Evolutionary conservation across 2,797 vertebrate genomes (phyloP).

Genomic region (Pseudochaenichthys georgianus): DNA sequence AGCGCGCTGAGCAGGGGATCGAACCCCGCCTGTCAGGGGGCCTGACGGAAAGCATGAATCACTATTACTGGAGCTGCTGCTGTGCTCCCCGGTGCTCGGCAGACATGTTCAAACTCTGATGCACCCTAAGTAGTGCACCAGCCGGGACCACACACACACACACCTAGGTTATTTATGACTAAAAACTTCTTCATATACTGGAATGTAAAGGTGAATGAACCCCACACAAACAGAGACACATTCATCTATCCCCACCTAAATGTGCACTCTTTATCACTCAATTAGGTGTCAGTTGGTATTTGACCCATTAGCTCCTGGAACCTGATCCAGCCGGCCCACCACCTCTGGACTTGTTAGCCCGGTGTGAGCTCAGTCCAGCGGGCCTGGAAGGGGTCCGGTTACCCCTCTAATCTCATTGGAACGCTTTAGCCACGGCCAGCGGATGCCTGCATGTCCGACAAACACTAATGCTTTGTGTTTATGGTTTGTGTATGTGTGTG

Average conservation of each 20-base stretch:
- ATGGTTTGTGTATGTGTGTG: conserved; percentile 44
- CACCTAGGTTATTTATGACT: not conserved
- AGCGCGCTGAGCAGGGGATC: conserved; percentile 87
- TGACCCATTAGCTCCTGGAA: conserved; percentile 85
- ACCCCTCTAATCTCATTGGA: conserved; percentile 92
- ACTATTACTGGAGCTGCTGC: conserved; percentile 85
- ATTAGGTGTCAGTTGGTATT: conserved; percentile 83
- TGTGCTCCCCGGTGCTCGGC: conserved; percentile 65
- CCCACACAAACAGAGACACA: not conserved
- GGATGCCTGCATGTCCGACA: conserved; percentile 92
- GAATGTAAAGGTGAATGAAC: not conserved
- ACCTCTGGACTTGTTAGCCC: conserved; percentile 85
- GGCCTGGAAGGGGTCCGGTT: conserved; percentile 89
- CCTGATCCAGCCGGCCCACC: conserved; percentile 80
- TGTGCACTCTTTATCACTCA: conserved; percentile 73
- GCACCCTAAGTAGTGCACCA: conserved; percentile 42
- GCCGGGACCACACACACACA: conserved; percentile 13
- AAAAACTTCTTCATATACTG: conserved; percentile 16
- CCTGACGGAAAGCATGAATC: conserved; percentile 89
- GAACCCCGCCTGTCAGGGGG: conserved; percentile 87
- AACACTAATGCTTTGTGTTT: conserved; percentile 82
- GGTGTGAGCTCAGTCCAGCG: conserved; percentile 87
- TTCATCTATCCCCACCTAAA: conserved; percentile 18
- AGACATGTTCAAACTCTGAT: conserved; percentile 66
- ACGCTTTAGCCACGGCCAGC: conserved; percentile 86